phyloP scores from a whole-genome alignment of 2,888 invertebrate genomes.

The Hololepta plana region DNA sequence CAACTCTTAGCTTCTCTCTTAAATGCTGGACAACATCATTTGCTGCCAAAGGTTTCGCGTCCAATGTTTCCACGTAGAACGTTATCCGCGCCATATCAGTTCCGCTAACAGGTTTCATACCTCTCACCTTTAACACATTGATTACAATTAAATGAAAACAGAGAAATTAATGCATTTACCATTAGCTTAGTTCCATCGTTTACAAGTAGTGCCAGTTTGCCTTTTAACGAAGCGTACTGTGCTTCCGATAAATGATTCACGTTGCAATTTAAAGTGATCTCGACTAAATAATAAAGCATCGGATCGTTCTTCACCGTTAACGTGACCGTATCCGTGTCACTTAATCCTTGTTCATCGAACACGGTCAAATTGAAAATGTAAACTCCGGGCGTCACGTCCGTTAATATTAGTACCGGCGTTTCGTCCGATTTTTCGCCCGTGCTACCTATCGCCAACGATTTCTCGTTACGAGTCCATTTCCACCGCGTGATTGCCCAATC shows the following conservation, averaged over 20 bases:
- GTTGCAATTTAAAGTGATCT: constrained; percentile 63
- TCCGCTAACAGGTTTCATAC: constrained; percentile 30
- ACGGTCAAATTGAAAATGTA: constrained; percentile 78
- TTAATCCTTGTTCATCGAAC: constrained; percentile 74
- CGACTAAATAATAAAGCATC: constrained; percentile 54
- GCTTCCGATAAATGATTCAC: constrained; percentile 43
- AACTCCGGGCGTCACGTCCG: constrained; percentile 71
- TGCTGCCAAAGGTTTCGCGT: constrained; percentile 33
- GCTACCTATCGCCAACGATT: constrained; percentile 67
- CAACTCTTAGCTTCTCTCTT: constrained; percentile 47
- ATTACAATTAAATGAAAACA: constrained; percentile 4
- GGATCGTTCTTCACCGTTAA: constrained; percentile 68
- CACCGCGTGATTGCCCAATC: constrained; percentile 74
- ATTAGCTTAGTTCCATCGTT: constrained; percentile 49
- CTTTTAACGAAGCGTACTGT: constrained; percentile 57
- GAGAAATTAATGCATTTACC: constrained; percentile 14
- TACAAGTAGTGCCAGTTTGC: constrained; percentile 63
- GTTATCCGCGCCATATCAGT: constrained; percentile 31
- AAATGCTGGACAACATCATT: constrained; percentile 46
- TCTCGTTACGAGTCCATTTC: constrained; percentile 62
- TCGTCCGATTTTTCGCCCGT: constrained; percentile 56
- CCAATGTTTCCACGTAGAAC: constrained; percentile 27
- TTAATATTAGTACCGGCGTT: constrained; percentile 56
- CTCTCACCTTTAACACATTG: constrained; percentile 20
- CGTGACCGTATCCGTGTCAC: constrained; percentile 64